These are phyloP conservation scores for Struthio camelus DNA, from an alignment of 2,113 vertebrate species.

Conservation along the genomic window DNA sequence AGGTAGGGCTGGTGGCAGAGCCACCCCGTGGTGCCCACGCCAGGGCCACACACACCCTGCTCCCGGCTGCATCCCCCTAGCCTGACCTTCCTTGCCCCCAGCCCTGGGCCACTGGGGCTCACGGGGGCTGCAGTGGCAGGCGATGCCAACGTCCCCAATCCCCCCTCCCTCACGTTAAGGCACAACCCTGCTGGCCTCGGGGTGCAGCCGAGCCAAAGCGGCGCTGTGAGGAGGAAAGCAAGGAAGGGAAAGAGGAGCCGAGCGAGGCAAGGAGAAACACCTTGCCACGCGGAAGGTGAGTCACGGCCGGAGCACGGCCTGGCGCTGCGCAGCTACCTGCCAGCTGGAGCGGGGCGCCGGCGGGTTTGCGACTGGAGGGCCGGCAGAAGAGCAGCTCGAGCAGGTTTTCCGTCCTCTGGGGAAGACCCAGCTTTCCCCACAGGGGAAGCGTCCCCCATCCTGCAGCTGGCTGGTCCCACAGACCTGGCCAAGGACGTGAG, in stretches of 20 bases:
- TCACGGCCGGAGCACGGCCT: background rate
- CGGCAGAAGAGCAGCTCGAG: background rate
- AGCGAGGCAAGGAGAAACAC: background rate
- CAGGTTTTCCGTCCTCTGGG: background rate
- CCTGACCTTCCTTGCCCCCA: background rate
- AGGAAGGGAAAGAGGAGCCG: background rate
- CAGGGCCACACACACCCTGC: background rate
- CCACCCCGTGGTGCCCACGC: background rate
- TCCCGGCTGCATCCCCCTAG: background rate
- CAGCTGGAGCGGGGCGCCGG: accelerated
- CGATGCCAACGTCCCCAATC: background rate
- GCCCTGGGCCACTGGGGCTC: background rate
- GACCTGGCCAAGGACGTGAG: accelerated
- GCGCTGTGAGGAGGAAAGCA: accelerated
- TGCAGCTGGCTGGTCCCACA: background rate
- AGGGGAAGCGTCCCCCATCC: background rate
- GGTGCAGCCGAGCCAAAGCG: background rate
- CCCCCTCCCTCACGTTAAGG: background rate
- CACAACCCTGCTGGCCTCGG: background rate
- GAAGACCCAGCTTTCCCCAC: background rate
- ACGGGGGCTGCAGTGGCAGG: accelerated
- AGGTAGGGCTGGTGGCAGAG: background rate
- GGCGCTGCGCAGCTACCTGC: background rate
- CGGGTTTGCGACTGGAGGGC: background rate
- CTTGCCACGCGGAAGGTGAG: background rate